phyloP scores from a whole-genome alignment of 2,888 invertebrate species.

The Macrostomum cliftonense region DNA sequence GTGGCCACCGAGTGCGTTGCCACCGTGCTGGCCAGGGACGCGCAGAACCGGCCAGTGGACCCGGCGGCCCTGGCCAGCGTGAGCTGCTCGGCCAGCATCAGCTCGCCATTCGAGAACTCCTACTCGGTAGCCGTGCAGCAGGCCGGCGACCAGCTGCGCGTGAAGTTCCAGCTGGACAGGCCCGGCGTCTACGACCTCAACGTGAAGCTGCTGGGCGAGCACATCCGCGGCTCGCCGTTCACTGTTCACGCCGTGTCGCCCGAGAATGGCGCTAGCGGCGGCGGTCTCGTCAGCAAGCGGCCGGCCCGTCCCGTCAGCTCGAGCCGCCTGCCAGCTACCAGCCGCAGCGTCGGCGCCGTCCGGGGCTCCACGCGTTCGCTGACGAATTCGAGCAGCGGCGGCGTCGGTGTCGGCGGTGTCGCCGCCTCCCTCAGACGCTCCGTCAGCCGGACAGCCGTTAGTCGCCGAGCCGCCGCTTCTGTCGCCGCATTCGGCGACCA shows the following conservation, averaged over 20 bases:
- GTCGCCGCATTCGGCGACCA: neutral
- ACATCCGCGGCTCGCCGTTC: constrained; percentile 39
- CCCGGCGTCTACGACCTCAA: constrained; percentile 34
- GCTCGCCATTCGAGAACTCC: constrained; percentile 2
- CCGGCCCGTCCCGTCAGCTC: neutral
- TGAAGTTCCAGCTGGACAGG: constrained; percentile 1
- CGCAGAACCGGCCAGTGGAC: neutral
- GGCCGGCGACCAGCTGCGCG: constrained; percentile 1
- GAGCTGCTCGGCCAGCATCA: neutral
- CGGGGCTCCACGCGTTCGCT: neutral
- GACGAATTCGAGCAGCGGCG: neutral
- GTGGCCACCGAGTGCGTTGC: neutral
- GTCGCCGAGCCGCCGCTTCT: constrained; percentile 21
- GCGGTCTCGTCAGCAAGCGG: neutral
- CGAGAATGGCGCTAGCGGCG: no score
- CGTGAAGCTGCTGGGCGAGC: constrained; percentile 35
- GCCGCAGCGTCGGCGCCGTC: neutral
- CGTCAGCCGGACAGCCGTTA: neutral
- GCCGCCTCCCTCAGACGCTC: neutral
- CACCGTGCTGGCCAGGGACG: neutral
- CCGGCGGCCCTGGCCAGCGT: neutral
- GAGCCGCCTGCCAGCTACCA: neutral
- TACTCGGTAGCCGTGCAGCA: neutral
- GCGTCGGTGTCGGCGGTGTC: neutral
- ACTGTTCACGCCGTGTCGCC: constrained; percentile 10